phyloP scores from a whole-genome alignment of 2,113 vertebrate genomes.

The Scolopax mira region DNA sequence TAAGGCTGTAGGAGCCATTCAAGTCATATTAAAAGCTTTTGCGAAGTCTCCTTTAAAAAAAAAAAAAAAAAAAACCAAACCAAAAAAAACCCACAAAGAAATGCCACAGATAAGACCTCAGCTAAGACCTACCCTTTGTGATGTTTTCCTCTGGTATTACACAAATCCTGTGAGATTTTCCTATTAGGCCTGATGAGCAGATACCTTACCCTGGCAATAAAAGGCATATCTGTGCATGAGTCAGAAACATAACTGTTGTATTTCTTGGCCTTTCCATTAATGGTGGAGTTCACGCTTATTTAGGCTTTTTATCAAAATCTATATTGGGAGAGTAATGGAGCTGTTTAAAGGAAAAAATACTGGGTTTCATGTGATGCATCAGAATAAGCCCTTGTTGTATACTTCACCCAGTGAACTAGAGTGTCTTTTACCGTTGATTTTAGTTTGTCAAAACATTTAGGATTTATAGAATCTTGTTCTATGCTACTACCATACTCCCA shows the following conservation, averaged over 20 bases:
- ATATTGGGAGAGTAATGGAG: neutral
- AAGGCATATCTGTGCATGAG: neutral
- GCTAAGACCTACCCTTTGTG: neutral
- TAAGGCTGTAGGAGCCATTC: neutral
- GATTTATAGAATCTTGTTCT: neutral
- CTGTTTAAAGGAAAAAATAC: neutral
- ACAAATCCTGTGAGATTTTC: neutral
- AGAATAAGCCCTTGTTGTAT: neutral
- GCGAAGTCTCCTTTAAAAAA: neutral
- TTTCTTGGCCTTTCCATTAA: neutral
- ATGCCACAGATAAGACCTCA: neutral
- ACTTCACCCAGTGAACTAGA: neutral
- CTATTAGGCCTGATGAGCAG: neutral
- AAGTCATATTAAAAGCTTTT: neutral
- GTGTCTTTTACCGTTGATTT: neutral
- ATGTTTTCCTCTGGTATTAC: neutral
- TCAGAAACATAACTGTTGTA: neutral
- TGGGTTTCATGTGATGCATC: neutral
- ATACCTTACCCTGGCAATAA: neutral
- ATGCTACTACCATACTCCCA: neutral
- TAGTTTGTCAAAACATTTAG: neutral
- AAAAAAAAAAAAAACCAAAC: too few species aligned
- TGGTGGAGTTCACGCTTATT: neutral
- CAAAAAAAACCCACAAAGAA: neutral
- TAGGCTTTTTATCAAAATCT: neutral